Conservation (phyloP, 2,888 invertebrate genomes). For the Tanytarsus gracilentus region DNA sequence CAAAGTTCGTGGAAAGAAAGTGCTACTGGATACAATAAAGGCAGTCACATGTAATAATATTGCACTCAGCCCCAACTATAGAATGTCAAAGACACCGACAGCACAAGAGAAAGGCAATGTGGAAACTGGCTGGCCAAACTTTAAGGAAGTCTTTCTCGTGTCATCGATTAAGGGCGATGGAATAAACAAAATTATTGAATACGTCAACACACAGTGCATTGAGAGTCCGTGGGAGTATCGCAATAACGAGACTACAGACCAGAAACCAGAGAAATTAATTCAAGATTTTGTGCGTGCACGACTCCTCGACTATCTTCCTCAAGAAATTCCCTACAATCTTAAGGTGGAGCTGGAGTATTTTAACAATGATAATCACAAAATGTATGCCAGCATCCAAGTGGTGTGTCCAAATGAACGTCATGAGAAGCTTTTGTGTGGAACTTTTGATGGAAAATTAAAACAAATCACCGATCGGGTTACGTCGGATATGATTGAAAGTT, state of each 20-base stretch:
- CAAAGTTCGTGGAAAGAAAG: conserved; percentile 57
- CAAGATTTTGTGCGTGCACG: conserved; percentile 70
- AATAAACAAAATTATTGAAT: conserved; percentile 59
- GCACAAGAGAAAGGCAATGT: conserved; percentile 30
- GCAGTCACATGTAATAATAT: conserved; percentile 54
- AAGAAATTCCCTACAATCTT: conserved; percentile 80
- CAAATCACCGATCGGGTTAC: conserved; percentile 58
- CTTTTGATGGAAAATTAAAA: conserved; percentile 57
- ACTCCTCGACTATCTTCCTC: conserved; percentile 69
- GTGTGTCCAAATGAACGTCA: conserved; percentile 55
- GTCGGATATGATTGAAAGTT: conserved; percentile 55
- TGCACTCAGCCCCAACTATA: conserved; percentile 33
- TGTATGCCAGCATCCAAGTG: conserved; percentile 48
- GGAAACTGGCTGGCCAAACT: conserved; percentile 58
- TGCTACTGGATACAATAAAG: conserved; percentile 62
- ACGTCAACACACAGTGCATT: conserved; percentile 58
- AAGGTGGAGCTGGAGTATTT: conserved; percentile 57
- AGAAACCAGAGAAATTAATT: conserved; percentile 59
- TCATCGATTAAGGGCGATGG: conserved; percentile 76
- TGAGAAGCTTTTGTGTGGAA: conserved; percentile 57
- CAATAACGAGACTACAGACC: conserved; percentile 61
- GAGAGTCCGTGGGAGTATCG: conserved; percentile 59
- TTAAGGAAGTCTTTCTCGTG: conserved; percentile 83
- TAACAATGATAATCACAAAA: conserved; percentile 46
- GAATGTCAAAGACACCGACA: conserved; percentile 16